Evolutionary conservation across 2,888 invertebrate genomes (phyloP).

Genomic region (Operophtera brumata): DNA sequence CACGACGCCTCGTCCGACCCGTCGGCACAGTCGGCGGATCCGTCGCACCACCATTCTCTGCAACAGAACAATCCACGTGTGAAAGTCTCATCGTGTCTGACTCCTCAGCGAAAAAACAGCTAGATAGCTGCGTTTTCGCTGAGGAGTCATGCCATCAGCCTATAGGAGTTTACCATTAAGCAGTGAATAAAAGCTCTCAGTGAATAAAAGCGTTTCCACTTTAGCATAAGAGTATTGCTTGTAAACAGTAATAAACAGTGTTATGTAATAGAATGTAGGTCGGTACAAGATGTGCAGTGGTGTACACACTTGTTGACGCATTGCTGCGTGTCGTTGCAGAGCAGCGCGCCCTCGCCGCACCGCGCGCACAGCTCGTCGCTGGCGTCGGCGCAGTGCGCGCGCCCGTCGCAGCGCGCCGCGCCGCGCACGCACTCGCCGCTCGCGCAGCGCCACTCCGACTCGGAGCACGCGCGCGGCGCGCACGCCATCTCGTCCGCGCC

Average conservation of each 20-base stretch:
- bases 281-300: no score
- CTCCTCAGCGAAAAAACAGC: no score
- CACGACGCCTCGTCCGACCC: slow-evolving; percentile 45
- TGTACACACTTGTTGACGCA: slow-evolving; percentile 42
- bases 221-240: no score
- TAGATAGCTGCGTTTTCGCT: no score
- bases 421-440: slow-evolving; percentile 84
- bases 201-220: no score
- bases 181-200: no score
- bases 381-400: slow-evolving; percentile 76
- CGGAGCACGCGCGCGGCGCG: slow-evolving; percentile 85
- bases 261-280: no score
- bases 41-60: slow-evolving; percentile 42
- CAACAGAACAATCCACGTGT: neutral
- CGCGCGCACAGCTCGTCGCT: slow-evolving; percentile 78
- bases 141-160: no score
- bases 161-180: no score
- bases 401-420: slow-evolving; percentile 41
- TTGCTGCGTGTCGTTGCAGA: slow-evolving; percentile 23
- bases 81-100: no score
- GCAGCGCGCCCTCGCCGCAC: slow-evolving; percentile 48
- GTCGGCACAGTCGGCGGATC: slow-evolving; percentile 74
- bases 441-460: slow-evolving; percentile 83
- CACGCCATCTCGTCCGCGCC: slow-evolving; percentile 88
- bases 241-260: no score